These are phyloP conservation scores for Malaclemys terrapin DNA, from an alignment of 2,113 vertebrate species.

Conservation along the genomic window DNA sequence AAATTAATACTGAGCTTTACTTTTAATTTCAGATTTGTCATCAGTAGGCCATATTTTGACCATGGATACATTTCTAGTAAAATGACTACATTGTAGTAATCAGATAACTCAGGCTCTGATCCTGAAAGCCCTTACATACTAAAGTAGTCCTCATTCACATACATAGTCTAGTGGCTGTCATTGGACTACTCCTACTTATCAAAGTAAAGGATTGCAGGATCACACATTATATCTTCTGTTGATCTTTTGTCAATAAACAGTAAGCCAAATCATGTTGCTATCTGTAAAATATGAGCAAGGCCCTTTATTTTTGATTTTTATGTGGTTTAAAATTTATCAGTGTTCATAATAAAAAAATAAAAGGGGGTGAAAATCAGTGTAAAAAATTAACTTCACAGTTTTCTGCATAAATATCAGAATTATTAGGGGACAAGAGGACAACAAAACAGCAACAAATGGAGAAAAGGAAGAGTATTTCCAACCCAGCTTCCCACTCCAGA, in stretches of 20 bases:
- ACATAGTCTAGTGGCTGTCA: background rate
- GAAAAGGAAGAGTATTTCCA: no score
- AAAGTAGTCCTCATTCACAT: background rate
- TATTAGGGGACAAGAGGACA: background rate
- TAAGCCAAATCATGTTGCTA: background rate
- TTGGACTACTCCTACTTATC: rapidly evolving
- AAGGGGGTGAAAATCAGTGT: background rate
- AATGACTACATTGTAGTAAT: background rate
- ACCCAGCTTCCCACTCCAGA: no score
- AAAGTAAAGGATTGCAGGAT: rapidly evolving
- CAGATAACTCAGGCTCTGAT: background rate
- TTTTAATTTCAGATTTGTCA: background rate
- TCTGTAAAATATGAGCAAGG: background rate
- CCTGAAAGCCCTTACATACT: rapidly evolving
- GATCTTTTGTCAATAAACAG: background rate
- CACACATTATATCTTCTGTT: background rate
- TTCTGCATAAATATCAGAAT: background rate
- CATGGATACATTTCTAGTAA: rapidly evolving
- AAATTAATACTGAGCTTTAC: background rate
- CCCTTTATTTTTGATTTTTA: background rate
- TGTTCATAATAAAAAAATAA: background rate
- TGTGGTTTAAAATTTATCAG: background rate
- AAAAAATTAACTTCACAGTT: background rate
- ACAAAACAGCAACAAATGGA: no score
- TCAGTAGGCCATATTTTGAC: background rate